phyloP scores from a whole-genome alignment of 2,888 invertebrate species.

The Gandaritis pyraliata region DNA sequence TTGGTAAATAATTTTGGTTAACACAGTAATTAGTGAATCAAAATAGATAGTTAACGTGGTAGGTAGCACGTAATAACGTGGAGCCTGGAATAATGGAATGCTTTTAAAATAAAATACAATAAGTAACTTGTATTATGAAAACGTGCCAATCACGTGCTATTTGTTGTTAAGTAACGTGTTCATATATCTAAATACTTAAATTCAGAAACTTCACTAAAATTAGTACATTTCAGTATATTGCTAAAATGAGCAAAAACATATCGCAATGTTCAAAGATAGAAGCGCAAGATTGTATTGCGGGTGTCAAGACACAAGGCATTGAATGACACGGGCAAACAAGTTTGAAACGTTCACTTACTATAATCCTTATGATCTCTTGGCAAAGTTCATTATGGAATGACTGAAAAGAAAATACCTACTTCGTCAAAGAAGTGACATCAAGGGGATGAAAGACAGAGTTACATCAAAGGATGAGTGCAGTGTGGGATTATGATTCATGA shows the following conservation, averaged over 20 bases:
- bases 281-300: slow-evolving; percentile 32
- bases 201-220: too few species aligned
- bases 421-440: slow-evolving; percentile 58
- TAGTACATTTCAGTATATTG: too few species aligned
- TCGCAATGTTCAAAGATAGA: slow-evolving; percentile 7
- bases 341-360: slow-evolving; percentile 5
- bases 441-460: slow-evolving; percentile 50
- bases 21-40: not conserved
- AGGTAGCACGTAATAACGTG: too few species aligned
- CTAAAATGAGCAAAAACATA: not conserved
- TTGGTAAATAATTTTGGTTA: not conserved
- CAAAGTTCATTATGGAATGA: slow-evolving; percentile 25
- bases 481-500: slow-evolving; percentile 53
- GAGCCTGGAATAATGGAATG: too few species aligned
- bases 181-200: too few species aligned
- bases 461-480: slow-evolving; percentile 58
- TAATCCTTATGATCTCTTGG: slow-evolving; percentile 10
- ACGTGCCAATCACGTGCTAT: not conserved
- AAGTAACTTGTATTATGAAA: not conserved
- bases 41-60: not conserved
- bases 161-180: too few species aligned
- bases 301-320: slow-evolving; percentile 48
- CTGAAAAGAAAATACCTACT: slow-evolving; percentile 33
- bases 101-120: too few species aligned
- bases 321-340: slow-evolving; percentile 43